phyloP scores from a whole-genome alignment of 2,797 vertebrate species.

The Rhincodon typus region DNA sequence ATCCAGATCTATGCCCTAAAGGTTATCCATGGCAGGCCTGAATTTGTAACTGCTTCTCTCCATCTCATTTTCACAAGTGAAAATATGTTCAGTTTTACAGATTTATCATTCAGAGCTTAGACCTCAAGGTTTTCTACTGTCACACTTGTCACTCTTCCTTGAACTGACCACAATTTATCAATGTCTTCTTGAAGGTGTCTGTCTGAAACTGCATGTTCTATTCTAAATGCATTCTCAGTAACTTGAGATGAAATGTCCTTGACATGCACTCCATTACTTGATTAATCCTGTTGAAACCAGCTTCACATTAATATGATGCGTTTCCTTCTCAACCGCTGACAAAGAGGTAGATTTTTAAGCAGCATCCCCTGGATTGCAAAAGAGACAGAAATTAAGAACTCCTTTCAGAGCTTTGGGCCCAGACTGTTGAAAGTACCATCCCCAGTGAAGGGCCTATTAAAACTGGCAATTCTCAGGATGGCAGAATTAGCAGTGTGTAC shows the following conservation, averaged over 20 bases:
- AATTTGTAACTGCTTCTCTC: neutral
- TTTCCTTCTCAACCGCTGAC: neutral
- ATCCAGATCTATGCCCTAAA: neutral
- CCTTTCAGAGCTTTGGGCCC: too few species aligned
- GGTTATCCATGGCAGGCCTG: neutral
- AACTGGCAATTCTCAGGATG: neutral
- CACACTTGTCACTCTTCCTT: neutral
- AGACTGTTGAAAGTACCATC: neutral
- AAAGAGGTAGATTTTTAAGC: neutral
- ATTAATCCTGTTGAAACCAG: constrained; percentile 26
- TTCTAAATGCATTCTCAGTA: neutral
- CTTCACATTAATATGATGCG: neutral
- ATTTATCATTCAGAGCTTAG: neutral
- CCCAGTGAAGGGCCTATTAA: neutral
- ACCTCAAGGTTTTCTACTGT: neutral
- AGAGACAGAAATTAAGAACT: neutral
- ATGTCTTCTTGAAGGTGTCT: neutral
- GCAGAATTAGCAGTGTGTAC: neutral
- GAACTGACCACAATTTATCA: neutral
- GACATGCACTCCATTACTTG: constrained; percentile 5
- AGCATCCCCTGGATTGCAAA: too few species aligned
- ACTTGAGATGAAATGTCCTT: constrained; percentile 9
- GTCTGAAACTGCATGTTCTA: neutral
- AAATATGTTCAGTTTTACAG: neutral
- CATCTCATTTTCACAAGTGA: neutral